Evolutionary conservation across 1,140 invertebrate species (phyloP), one percentile per base, ranked within the genome.

Genomic region (Aleiodes sp.): DNA sequence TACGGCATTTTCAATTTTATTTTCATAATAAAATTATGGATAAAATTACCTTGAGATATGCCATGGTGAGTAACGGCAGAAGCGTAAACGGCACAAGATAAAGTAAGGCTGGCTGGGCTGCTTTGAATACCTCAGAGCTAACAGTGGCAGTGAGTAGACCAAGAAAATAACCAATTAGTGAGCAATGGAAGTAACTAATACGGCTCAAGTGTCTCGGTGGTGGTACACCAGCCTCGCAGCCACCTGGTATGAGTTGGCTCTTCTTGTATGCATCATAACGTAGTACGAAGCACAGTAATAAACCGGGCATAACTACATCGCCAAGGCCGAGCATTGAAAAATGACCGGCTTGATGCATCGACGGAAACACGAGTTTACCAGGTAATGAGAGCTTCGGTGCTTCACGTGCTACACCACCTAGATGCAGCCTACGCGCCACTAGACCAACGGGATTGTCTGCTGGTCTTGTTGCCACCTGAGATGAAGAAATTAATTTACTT

Each of bases 71-170:
- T 60, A 98, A 88, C 62, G 97, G 97, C 83, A 98, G 89, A 78
- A 99, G 89, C 79, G 97, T 99, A 86, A 98, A 98, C 78, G 97
- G 97, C 79, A 98, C 97, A 74, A 99, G 91, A 88, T 98, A 99
- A 26, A 99, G 89, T 75, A 99, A 90, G 63, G 97, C 97, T 68
- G 97, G 97, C 87, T 99, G 97, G 56, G 97, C 97, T 71, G 96
- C 96, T 89, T 97, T 97, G 88, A 98, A 98, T 76, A 98, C 92
- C 88, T 99, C 97, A 12, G 96, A 97, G 75, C 96, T 98, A 68
- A 98, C 95, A 26, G 97, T 98, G 61, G 97, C 97, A 78, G 97
- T 98, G 80, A 98, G 88, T 79, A 98, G 88, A 73, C 97, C 97
- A 87, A 98, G 89, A 88, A 99, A 98, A 87, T 99, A 99, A 73